Conservation (phyloP, 2,797 vertebrate species). For the Apogon talboti region DNA sequence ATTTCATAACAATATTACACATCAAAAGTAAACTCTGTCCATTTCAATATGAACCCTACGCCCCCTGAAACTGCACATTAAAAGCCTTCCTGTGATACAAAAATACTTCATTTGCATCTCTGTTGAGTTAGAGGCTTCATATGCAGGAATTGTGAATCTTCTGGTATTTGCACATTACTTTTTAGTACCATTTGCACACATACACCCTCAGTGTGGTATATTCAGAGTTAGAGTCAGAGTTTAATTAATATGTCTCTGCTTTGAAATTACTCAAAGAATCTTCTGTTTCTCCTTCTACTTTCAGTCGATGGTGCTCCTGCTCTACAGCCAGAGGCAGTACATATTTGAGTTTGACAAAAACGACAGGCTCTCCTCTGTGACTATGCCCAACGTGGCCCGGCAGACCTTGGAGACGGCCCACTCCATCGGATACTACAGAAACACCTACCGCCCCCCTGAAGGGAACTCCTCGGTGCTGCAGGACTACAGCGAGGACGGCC, state of each 20-base stretch:
- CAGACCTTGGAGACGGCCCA: constrained; percentile 95
- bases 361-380: constrained; percentile 93
- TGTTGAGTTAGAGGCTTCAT: too few species aligned
- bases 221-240: too few species aligned
- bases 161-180: too few species aligned
- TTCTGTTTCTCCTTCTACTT: constrained; percentile 5
- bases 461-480: constrained; percentile 95
- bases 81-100: too few species aligned
- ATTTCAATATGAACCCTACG: too few species aligned
- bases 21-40: too few species aligned
- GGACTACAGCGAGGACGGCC: constrained; percentile 94
- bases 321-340: constrained; percentile 97
- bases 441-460: constrained; percentile 94
- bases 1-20: too few species aligned
- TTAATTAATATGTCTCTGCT: background rate
- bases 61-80: too few species aligned
- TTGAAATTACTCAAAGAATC: constrained; percentile 4
- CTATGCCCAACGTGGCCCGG: constrained; percentile 97
- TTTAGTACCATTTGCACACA: too few species aligned
- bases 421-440: constrained; percentile 97
- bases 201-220: too few species aligned
- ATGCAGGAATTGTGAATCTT: too few species aligned
- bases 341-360: constrained; percentile 99
- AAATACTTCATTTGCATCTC: too few species aligned
- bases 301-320: constrained; percentile 97